A percentile compares a stretch with the other conserved stretches of the same genome.
Evolutionary conservation across 2,113 vertebrate species (phyloP).

Genomic region (Tragelaphus buxtoni): DNA sequence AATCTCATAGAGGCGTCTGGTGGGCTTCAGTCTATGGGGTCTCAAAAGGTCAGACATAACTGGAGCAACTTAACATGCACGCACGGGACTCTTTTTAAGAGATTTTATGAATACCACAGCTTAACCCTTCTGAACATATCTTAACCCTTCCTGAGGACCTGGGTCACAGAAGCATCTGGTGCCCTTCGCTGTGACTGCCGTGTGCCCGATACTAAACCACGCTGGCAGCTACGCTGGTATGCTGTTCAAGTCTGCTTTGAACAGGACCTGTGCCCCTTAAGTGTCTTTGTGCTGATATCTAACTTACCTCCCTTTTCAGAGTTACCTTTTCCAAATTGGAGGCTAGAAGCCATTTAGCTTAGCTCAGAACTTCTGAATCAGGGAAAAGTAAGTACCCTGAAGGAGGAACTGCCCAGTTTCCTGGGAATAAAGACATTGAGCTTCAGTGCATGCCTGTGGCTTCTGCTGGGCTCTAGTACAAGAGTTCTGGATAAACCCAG

Average conservation of each 20-base stretch:
- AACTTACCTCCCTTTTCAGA: background rate
- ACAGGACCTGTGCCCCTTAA: background rate
- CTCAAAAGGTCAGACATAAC: background rate
- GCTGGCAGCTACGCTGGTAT: background rate
- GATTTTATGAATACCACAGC: background rate
- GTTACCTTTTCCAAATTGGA: background rate
- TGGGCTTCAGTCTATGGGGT: background rate
- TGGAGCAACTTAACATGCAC: background rate
- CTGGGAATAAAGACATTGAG: background rate
- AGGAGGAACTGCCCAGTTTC: background rate
- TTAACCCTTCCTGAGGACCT: background rate
- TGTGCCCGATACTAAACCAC: background rate
- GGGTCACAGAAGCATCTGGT: background rate
- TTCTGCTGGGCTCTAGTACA: background rate
- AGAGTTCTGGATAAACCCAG: background rate
- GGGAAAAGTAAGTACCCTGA: background rate
- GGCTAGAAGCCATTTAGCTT: background rate
- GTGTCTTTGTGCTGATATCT: background rate
- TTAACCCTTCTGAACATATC: background rate
- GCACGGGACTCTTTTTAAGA: background rate
- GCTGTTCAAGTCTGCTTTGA: background rate
- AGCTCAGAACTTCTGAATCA: background rate
- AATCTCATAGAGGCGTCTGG: background rate
- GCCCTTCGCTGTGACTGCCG: rapidly evolving
- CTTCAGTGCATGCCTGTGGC: background rate